These are phyloP conservation scores for Alouatta palliata DNA, from an alignment of 2,113 vertebrate species.

Conservation along the genomic window DNA sequence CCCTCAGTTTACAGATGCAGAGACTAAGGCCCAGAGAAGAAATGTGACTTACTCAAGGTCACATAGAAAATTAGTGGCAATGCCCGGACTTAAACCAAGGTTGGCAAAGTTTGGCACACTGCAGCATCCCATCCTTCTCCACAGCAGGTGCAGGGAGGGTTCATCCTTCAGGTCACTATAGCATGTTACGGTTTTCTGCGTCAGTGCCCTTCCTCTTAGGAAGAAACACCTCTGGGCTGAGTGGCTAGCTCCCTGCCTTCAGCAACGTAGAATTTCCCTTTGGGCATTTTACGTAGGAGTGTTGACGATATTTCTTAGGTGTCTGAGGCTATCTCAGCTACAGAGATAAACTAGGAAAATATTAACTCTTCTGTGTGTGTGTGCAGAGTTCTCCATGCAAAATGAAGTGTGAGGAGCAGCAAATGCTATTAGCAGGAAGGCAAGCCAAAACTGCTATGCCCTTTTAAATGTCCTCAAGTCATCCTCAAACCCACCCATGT, in stretches of 20 bases:
- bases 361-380: background rate
- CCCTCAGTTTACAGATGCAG: background rate
- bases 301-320: background rate
- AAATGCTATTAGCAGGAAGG: background rate
- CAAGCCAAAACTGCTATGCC: background rate
- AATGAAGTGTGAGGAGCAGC: background rate
- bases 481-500: background rate
- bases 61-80: slow-evolving; percentile 38
- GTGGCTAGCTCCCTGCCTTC: background rate
- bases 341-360: background rate
- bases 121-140: rapidly evolving
- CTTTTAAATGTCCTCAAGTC: background rate
- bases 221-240: background rate
- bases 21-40: background rate
- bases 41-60: slow-evolving; percentile 52
- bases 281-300: background rate
- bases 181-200: background rate
- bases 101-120: background rate
- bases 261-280: background rate
- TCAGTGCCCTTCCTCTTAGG: background rate
- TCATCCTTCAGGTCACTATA: too few relatives aligned
- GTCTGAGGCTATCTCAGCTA: background rate
- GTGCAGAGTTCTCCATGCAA: background rate
- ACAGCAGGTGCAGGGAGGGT: too few relatives aligned
- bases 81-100: rapidly evolving